These are phyloP conservation scores for Copidosoma aretas DNA, from an alignment of 2,888 invertebrate genomes.

Conservation along the genomic window DNA sequence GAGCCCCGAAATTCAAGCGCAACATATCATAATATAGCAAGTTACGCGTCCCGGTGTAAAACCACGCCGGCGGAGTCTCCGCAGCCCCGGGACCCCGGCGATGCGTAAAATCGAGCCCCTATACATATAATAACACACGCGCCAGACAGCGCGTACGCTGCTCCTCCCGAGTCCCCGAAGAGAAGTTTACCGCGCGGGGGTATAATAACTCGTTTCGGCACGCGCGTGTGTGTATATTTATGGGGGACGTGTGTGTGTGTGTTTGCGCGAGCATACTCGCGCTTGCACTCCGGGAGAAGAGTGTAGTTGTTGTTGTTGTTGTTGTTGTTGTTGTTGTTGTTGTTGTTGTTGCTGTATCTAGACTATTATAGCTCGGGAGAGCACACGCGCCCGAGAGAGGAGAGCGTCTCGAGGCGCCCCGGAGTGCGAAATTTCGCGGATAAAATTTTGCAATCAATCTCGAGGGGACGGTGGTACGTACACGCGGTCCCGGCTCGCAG, in stretches of 20 bases:
- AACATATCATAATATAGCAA: constrained; percentile 30
- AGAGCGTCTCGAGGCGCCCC: no score
- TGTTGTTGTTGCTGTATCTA: no score
- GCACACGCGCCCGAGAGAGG: no score
- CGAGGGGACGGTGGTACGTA: background rate
- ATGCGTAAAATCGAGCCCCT: constrained; percentile 30
- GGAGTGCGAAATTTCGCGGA: background rate
- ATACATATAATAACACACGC: no score
- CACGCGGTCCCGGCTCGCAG: no score
- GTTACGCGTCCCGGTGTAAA: constrained; percentile 15
- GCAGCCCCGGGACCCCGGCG: constrained; percentile 9
- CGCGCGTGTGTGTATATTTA: background rate
- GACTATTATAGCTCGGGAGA: no score
- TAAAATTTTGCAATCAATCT: constrained; percentile 1
- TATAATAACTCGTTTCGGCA: background rate
- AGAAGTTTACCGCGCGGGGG: constrained; percentile 6
- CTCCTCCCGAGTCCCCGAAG: background rate
- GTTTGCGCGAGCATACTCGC: background rate
- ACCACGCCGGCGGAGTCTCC: background rate
- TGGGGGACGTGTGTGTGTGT: background rate
- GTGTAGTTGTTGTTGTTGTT: no score
- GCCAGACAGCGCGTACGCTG: no score
- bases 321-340: no score
- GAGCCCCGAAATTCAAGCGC: constrained; percentile 14
- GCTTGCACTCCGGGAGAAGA: background rate